Base-by-base conservation (phyloP, 2,797 vertebrate genomes). In the Myotis vivesi region DNA sequence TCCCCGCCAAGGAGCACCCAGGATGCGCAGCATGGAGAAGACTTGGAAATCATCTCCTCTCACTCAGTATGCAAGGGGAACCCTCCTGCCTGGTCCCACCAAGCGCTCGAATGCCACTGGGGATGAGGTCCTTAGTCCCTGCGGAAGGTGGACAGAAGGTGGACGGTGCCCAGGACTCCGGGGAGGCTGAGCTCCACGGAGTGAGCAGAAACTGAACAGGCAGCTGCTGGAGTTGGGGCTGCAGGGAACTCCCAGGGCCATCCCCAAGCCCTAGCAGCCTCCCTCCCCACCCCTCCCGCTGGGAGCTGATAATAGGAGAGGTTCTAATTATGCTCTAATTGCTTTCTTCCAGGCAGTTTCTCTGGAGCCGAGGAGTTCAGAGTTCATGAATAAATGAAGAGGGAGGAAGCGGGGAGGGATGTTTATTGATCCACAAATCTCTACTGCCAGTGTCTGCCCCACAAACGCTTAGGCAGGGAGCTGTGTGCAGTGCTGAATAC, bases 251-350 rank as follows among this genome's bases (percentile, higher is more conserved):
- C 96, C 77, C 23, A 0, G 89, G 95, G 80, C 68, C 64, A 87
- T 30, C 80, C 46, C 30, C 38, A 7, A 1, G 3, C 62, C 85
- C 80, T 8, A 44, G 87, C 76, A 46, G 20, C 85, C 41, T 44
- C 41, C 41, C 84, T n/a, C 66, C 15, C 76, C 64, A 25, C 44
- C 76, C 87, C 85, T 91, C 87, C 90, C 36, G 0, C 49, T 59
- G 87, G 87, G 85, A 91, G 91, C 64, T 83, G 93, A 94, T 90
- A 77, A 96, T 44, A 97, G 93, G 85, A 96, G 77, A 68, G 79
- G 94, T 80, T 97, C 94, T 97, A 96, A 97, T 97, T 96, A 95
- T 76, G 93, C 64, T 86, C 93, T 97, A 97, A 97, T 97, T 97
- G 96, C 94, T 96, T 97, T 95, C 96, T 96, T 95, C 94, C 92